phyloP scores from a whole-genome alignment of 1,140 invertebrate species.

The Coptotermes formosanus region DNA sequence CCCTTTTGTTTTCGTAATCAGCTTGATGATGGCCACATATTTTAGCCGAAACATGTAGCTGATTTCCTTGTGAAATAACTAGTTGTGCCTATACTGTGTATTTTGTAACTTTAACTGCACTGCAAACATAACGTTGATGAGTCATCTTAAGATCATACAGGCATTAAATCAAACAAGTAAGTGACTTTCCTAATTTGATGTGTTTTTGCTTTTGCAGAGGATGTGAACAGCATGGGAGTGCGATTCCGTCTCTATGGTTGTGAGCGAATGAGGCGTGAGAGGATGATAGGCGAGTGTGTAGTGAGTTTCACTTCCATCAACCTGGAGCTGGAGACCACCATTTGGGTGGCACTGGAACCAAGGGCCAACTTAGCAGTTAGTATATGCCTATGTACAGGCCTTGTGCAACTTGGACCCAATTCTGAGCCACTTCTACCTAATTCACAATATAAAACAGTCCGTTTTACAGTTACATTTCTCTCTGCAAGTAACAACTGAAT shows the following conservation, averaged over 20 bases:
- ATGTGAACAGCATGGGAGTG: constrained; percentile 87
- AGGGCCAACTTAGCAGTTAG: constrained; percentile 76
- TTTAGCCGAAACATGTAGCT: no score
- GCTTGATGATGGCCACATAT: no score
- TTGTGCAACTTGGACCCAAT: not conserved
- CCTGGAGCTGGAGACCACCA: constrained; percentile 82
- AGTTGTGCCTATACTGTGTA: no score
- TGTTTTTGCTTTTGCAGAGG: constrained; percentile 56
- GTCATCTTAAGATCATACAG: no score
- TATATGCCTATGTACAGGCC: constrained; percentile 30
- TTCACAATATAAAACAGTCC: not conserved
- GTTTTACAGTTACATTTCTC: no score
- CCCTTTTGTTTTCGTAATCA: no score
- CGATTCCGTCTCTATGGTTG: constrained; percentile 88
- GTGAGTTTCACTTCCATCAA: constrained; percentile 86
- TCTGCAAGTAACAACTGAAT: no score
- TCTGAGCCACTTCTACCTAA: not conserved
- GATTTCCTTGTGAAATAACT: no score
- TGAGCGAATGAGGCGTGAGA: constrained; percentile 84
- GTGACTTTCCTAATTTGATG: no score
- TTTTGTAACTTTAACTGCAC: no score
- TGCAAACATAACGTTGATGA: no score
- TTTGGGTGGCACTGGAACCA: constrained; percentile 85
- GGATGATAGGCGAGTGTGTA: constrained; percentile 86
- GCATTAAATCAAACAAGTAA: no score